These are phyloP conservation scores for Anarhynchus alexandrinus DNA, from an alignment of 2,113 vertebrate genomes.

Conservation along the genomic window DNA sequence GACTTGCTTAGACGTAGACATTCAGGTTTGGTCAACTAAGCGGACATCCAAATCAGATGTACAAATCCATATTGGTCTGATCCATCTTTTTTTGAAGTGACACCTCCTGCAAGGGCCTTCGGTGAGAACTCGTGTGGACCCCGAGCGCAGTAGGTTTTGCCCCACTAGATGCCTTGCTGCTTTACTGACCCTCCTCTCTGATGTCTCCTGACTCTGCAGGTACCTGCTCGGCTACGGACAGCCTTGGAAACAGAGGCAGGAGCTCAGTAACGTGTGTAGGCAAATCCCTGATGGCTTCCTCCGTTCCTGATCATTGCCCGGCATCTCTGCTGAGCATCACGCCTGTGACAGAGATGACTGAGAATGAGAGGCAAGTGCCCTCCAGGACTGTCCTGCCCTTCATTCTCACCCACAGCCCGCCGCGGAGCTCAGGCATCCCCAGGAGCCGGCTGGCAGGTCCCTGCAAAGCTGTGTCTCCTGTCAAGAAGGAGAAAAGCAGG, in stretches of 20 bases:
- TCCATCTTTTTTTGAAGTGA: neutral
- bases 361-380: neutral
- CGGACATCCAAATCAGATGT: neutral
- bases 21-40: neutral
- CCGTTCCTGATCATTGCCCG: neutral
- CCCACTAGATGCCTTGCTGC: neutral
- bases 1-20: neutral
- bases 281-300: neutral
- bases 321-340: neutral
- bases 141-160: neutral
- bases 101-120: neutral
- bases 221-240: neutral
- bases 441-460: neutral
- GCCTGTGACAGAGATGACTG: neutral
- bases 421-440: neutral
- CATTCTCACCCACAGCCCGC: neutral
- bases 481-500: neutral
- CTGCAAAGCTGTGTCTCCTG: neutral
- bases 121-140: neutral
- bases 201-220: neutral
- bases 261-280: neutral
- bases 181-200: neutral
- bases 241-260: neutral
- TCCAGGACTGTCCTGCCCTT: neutral
- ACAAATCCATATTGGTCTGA: neutral